Evolutionary conservation across 35 echinoderm and acorn worm genomes (phyloP).

Genomic region (Holothuria glaberrima): DNA sequence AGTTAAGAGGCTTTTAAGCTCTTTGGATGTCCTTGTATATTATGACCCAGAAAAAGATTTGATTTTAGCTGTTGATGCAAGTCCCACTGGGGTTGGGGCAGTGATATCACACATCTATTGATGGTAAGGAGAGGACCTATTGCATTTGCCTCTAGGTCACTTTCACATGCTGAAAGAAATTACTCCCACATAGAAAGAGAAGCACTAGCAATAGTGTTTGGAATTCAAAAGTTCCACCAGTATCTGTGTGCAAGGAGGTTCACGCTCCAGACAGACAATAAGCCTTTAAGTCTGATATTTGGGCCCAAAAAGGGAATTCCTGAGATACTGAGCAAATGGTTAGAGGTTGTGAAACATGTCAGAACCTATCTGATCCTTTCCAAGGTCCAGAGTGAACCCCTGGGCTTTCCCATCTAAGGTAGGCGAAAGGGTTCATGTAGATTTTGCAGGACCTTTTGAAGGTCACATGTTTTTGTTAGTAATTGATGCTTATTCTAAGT

Average conservation of each 20-base stretch:
- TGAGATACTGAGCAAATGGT: slow-evolving; percentile 50
- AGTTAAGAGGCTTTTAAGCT: slow-evolving; percentile 33
- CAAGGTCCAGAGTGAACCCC: slow-evolving; percentile 45
- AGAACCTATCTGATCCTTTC: slow-evolving; percentile 28
- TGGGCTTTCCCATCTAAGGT: slow-evolving; percentile 51
- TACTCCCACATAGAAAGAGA: slow-evolving; percentile 39
- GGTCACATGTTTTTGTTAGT: slow-evolving; percentile 55
- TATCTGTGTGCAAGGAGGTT: slow-evolving; percentile 44
- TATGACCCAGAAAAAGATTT: too few relatives aligned
- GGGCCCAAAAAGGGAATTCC: not conserved
- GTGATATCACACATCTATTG: not conserved
- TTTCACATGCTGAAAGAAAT: slow-evolving; percentile 50
- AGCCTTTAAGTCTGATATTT: slow-evolving; percentile 1
- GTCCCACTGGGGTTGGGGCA: too few relatives aligned
- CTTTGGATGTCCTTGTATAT: slow-evolving; percentile 8
- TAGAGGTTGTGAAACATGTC: slow-evolving; percentile 51
- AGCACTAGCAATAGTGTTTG: slow-evolving; percentile 16
- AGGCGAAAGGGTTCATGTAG: slow-evolving; percentile 55
- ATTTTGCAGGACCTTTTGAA: slow-evolving; percentile 60
- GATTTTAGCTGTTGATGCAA: too few relatives aligned
- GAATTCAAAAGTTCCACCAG: slow-evolving; percentile 6
- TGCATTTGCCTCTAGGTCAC: slow-evolving; percentile 47
- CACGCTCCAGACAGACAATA: slow-evolving; percentile 15
- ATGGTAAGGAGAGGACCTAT: slow-evolving; percentile 18
- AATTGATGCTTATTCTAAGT: slow-evolving; percentile 65